Percentiles rank a stretch among this genome's conserved stretches.
These are phyloP conservation scores for Trinectes maculatus DNA, from an alignment of 2,113 vertebrate species.

Conservation along the genomic window DNA sequence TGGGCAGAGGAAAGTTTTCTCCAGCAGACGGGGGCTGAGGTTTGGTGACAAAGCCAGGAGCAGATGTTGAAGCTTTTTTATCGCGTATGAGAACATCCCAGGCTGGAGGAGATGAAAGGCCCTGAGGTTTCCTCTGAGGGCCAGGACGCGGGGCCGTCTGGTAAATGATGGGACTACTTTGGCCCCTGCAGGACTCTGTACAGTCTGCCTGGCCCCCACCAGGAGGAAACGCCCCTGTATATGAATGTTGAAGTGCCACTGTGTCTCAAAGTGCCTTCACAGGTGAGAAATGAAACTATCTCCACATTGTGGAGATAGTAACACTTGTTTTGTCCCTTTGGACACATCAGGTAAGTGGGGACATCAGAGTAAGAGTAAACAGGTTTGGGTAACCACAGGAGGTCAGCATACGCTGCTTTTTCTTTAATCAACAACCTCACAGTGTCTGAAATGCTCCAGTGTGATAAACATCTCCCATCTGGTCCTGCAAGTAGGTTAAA, in stretches of 20 bases:
- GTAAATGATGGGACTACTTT: constrained; percentile 31
- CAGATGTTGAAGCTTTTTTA: constrained; percentile 75
- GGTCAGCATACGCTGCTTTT: constrained; percentile 6
- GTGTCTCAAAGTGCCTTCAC: constrained; percentile 8
- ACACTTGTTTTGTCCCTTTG: constrained; percentile 38
- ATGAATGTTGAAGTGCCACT: constrained; percentile 31
- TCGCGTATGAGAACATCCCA: constrained; percentile 65
- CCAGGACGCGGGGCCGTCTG: constrained; percentile 21
- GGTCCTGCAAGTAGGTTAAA: constrained; percentile 52
- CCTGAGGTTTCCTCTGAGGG: constrained; percentile 29
- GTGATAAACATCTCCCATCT: constrained; percentile 49
- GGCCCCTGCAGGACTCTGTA: constrained; percentile 54
- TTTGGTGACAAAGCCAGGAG: constrained; percentile 55
- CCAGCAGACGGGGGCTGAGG: constrained; percentile 13
- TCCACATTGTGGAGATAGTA: constrained; percentile 54
- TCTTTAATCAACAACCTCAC: constrained; percentile 48
- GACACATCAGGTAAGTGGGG: constrained; percentile 34
- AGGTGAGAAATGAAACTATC: constrained; percentile 20
- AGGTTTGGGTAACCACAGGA: background rate
- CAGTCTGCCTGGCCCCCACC: no score
- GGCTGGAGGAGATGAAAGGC: constrained; percentile 68
- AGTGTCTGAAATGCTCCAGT: constrained; percentile 5
- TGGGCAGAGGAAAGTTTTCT: constrained; percentile 60
- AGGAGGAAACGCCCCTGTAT: background rate
- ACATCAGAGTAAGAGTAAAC: no score